A percentile compares a stretch with the other conserved stretches of the same genome.
Evolutionary conservation across 2,113 vertebrate genomes (phyloP).

Genomic region (Caranx melampygus): DNA sequence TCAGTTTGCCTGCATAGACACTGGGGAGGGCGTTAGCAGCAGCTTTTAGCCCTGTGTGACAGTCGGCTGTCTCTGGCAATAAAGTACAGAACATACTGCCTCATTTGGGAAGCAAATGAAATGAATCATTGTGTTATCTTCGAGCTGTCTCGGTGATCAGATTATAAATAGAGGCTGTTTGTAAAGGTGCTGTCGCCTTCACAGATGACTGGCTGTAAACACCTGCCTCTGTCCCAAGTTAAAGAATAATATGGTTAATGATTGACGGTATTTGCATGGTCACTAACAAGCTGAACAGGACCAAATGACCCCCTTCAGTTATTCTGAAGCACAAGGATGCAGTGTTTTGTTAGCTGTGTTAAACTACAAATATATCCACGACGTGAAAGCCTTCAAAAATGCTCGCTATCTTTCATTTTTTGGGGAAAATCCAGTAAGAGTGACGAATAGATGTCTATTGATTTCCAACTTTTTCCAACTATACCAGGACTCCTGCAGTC

Average conservation of each 20-base stretch:
- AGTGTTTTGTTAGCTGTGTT: neutral
- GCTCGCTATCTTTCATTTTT: neutral
- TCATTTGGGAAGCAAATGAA: slow-evolving; percentile 26
- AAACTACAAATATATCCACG: neutral
- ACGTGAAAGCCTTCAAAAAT: neutral
- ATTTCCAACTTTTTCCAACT: neutral
- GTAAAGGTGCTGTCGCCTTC: neutral
- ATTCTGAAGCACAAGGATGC: neutral
- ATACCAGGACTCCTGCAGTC: neutral
- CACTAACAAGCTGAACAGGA: neutral
- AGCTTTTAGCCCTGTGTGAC: slow-evolving; percentile 10
- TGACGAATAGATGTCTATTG: neutral
- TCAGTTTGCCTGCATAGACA: slow-evolving; percentile 33
- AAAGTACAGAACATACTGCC: neutral
- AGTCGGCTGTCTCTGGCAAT: neutral
- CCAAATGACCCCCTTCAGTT: neutral
- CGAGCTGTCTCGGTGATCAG: neutral
- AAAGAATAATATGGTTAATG: slow-evolving; percentile 52
- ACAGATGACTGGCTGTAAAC: slow-evolving; percentile 14
- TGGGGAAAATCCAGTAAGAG: neutral
- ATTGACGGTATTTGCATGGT: slow-evolving; percentile 37
- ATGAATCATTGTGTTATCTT: neutral
- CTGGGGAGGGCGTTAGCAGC: slow-evolving; percentile 26
- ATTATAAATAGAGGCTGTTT: slow-evolving; percentile 29
- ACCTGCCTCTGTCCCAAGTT: slow-evolving; percentile 12